These are phyloP conservation scores for Catharus minimus DNA, from an alignment of 2,113 vertebrate genomes.

Conservation along the genomic window DNA sequence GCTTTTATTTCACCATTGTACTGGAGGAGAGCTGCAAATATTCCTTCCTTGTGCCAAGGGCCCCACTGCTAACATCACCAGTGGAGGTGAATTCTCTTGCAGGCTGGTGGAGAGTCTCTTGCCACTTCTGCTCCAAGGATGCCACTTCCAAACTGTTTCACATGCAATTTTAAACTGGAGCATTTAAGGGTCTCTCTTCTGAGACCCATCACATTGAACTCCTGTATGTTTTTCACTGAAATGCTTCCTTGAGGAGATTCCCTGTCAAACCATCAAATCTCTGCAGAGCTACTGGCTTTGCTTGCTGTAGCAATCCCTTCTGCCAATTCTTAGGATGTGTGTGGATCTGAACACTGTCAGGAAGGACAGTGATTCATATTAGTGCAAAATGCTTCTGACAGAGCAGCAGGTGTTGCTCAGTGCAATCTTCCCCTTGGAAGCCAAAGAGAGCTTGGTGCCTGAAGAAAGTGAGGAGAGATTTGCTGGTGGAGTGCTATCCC, in stretches of 20 bases:
- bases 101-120: not conserved
- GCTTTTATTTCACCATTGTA: not conserved
- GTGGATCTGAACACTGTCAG: constrained; percentile 1
- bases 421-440: not conserved
- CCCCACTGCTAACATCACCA: not conserved
- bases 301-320: not conserved
- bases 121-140: not conserved
- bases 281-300: not conserved
- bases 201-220: not conserved
- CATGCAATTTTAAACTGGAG: not conserved
- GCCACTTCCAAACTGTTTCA: not conserved
- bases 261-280: not conserved
- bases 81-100: not conserved
- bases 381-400: constrained; percentile 34
- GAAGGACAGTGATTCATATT: not conserved
- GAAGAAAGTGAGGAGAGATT: not conserved
- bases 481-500: not conserved
- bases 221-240: not conserved
- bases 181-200: not conserved
- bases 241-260: not conserved
- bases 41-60: not conserved
- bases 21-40: not conserved
- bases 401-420: constrained; percentile 37
- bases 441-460: not conserved
- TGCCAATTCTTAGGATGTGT: not conserved